phyloP scores from a whole-genome alignment of 2,113 vertebrate genomes.

The Vanacampus margaritifer region DNA sequence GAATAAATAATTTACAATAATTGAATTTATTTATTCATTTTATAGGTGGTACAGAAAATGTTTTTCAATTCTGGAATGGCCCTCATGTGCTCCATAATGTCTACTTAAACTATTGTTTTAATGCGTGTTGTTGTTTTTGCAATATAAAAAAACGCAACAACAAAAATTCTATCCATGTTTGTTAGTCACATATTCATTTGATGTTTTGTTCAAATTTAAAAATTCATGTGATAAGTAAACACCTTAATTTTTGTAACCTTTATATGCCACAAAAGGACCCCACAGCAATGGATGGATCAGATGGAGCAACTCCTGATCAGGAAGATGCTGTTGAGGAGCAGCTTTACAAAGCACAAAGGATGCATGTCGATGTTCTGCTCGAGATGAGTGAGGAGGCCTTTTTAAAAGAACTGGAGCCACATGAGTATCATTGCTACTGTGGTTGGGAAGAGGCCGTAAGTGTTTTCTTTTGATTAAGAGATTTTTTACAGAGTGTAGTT shows the following conservation, averaged over 20 bases:
- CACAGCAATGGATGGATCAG: conserved; percentile 12
- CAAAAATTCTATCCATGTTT: too few relatives aligned
- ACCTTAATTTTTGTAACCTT: background rate
- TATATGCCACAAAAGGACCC: background rate
- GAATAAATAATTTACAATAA: too few relatives aligned
- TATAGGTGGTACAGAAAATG: background rate
- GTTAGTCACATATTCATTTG: background rate
- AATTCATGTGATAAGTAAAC: background rate
- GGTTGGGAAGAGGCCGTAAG: conserved; percentile 84
- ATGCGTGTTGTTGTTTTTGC: too few relatives aligned
- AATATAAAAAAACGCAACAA: too few relatives aligned
- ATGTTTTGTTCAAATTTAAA: background rate
- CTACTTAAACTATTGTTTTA: background rate
- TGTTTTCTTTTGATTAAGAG: conserved; percentile 7
- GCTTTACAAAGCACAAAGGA: conserved; percentile 44
- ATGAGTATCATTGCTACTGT: conserved; percentile 50
- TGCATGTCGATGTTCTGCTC: conserved; percentile 69
- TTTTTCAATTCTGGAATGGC: background rate
- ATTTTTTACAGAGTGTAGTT: background rate
- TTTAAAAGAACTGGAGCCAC: conserved; percentile 55
- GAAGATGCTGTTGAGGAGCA: conserved; percentile 2
- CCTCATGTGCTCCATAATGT: background rate
- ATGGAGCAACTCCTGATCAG: background rate
- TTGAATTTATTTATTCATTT: background rate
- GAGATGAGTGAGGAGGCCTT: conserved; percentile 70